A percentile compares a stretch with the other conserved stretches of the same genome.
Conservation (phyloP, 2,888 invertebrate species). For the Tenthredo scrophulariae region DNA sequence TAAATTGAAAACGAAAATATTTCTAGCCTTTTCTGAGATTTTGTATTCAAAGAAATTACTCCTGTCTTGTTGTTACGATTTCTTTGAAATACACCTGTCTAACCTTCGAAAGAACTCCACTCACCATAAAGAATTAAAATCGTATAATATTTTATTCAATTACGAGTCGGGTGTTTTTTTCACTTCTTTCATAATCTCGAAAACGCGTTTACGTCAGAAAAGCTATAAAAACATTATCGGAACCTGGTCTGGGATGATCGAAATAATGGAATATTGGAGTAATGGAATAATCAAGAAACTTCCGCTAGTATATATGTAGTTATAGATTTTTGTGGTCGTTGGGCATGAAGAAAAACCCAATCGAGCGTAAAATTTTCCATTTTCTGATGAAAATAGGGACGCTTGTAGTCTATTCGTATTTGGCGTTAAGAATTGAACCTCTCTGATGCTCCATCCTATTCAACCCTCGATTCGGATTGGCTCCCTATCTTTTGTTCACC, state of each 20-base stretch:
- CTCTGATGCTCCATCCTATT: neutral
- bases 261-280: neutral
- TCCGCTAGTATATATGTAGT: neutral
- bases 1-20: slow-evolving; percentile 1
- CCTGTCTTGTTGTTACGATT: neutral
- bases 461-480: slow-evolving; percentile 22
- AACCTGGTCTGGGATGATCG: neutral
- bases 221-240: neutral
- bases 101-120: neutral
- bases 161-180: neutral
- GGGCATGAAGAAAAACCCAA: neutral
- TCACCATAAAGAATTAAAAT: neutral
- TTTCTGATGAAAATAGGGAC: slow-evolving; percentile 20
- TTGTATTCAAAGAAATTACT: neutral
- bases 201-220: neutral
- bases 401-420: slow-evolving; percentile 7
- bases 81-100: neutral
- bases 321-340: slow-evolving; percentile 22
- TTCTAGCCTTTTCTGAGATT: neutral
- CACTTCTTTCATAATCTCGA: neutral
- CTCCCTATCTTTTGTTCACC: slow-evolving; percentile 9
- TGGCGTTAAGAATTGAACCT: slow-evolving; percentile 26
- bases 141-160: neutral
- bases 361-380: slow-evolving; percentile 40
- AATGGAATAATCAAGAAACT: slow-evolving; percentile 41